Evolutionary conservation across 92 coral and sea anemone species (phyloP).

Genomic region (Anthopleura xanthogrammica): DNA sequence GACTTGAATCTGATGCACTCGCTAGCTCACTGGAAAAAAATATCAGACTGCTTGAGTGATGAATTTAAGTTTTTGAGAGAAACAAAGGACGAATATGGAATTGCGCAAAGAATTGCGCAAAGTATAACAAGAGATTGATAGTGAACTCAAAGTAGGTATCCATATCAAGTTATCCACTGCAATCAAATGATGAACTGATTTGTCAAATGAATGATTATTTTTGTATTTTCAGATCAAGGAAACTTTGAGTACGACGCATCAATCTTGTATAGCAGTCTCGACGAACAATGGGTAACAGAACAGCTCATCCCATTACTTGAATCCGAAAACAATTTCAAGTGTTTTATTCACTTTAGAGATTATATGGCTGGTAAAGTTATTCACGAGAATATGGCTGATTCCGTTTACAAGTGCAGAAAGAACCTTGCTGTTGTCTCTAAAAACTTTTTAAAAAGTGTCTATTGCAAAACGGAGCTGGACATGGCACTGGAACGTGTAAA

Average conservation of each 20-base stretch:
- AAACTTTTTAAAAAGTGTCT: slow-evolving; percentile 21
- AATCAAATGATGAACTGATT: no score
- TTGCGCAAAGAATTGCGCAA: no score
- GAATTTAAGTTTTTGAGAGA: no score
- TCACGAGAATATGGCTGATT: slow-evolving; percentile 25
- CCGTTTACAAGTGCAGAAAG: slow-evolving; percentile 26
- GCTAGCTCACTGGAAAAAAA: no score
- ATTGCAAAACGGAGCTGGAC: slow-evolving; percentile 14
- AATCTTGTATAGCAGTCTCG: slow-evolving; percentile 21
- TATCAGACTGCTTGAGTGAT: no score
- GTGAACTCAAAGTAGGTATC: no score
- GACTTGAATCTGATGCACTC: no score
- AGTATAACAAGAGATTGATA: no score
- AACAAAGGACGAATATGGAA: no score
- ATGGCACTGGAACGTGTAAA: slow-evolving; percentile 28
- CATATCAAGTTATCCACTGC: no score
- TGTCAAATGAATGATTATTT: no score
- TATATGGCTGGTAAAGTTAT: slow-evolving; percentile 16
- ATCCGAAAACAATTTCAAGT: slow-evolving; percentile 18
- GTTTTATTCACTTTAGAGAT: slow-evolving; percentile 26
- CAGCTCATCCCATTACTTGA: slow-evolving; percentile 24
- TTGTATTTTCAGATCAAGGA: slow-evolving; percentile 1
- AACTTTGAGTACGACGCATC: slow-evolving; percentile 32
- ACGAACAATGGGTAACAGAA: slow-evolving; percentile 18
- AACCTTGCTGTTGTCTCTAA: slow-evolving; percentile 33